These are phyloP conservation scores for Craterocephalus amniculus DNA, from an alignment of 2,797 vertebrate species.

Conservation along the genomic window DNA sequence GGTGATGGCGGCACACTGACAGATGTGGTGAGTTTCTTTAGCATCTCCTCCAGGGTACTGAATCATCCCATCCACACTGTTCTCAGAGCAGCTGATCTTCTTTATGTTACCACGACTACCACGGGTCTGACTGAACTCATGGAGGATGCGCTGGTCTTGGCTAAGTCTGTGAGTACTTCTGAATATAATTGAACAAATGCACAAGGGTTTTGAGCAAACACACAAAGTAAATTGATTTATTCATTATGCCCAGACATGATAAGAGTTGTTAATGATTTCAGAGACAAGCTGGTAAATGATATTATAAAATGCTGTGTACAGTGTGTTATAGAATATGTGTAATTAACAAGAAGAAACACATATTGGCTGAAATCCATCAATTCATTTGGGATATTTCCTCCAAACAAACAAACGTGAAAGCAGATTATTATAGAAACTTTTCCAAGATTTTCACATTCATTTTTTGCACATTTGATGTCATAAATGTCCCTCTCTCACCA, in stretches of 20 bases:
- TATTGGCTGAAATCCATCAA: neutral
- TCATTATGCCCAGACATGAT: neutral
- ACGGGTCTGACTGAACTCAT: constrained; percentile 88
- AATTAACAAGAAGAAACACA: neutral
- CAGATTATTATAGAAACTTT: neutral
- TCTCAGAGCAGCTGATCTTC: constrained; percentile 90
- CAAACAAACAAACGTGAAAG: neutral
- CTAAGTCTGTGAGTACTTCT: constrained; percentile 88
- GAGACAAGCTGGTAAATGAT: neutral
- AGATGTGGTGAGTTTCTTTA: constrained; percentile 93
- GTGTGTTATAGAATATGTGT: neutral
- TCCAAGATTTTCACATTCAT: neutral
- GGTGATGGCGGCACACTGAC: constrained; percentile 84
- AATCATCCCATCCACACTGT: constrained; percentile 90
- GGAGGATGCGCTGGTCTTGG: constrained; percentile 90
- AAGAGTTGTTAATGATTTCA: neutral
- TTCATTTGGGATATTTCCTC: neutral
- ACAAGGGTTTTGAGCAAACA: neutral
- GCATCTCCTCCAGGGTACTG: constrained; percentile 88
- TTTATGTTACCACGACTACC: constrained; percentile 86
- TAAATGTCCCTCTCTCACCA: neutral
- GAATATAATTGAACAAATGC: neutral
- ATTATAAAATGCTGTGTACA: neutral
- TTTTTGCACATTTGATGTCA: neutral
- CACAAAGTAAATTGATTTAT: neutral